Evolutionary conservation across 2,888 invertebrate genomes (phyloP).

Genomic region (Agrochola litura): DNA sequence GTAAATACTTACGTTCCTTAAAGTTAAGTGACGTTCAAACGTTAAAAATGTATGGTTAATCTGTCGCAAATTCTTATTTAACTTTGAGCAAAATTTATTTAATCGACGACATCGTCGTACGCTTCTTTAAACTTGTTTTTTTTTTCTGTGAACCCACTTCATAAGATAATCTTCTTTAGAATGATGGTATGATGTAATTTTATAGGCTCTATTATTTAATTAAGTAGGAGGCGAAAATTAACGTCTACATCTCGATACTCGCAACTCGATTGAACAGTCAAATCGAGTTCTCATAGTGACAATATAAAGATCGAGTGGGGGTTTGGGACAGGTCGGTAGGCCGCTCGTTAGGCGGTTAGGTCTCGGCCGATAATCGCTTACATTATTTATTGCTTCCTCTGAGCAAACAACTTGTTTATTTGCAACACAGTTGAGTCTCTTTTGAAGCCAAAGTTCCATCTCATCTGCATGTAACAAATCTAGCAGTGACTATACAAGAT

Average conservation of each 20-base stretch:
- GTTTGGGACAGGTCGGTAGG: constrained; percentile 44
- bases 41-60: too few species aligned
- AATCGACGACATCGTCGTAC: not conserved
- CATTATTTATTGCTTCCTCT: constrained; percentile 69
- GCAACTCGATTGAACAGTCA: constrained; percentile 21
- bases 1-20: too few species aligned
- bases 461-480: constrained; percentile 28
- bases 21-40: too few species aligned
- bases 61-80: too few species aligned
- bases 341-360: constrained; percentile 48
- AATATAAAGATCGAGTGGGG: constrained; percentile 26
- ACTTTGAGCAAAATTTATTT: too few species aligned
- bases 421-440: constrained; percentile 51
- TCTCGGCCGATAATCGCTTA: constrained; percentile 48
- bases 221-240: not conserved
- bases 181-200: not conserved
- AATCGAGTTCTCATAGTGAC: constrained; percentile 52
- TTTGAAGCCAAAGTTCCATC: constrained; percentile 29
- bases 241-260: not conserved
- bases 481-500: not conserved
- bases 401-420: constrained; percentile 60
- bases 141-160: not conserved
- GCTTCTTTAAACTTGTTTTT: not conserved
- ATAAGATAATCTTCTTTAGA: not conserved
- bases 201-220: not conserved